Percentiles rank a stretch among this genome's conserved stretches.
Conservation (phyloP, 2,888 invertebrate genomes). For the Pachydiplax longipennis region DNA sequence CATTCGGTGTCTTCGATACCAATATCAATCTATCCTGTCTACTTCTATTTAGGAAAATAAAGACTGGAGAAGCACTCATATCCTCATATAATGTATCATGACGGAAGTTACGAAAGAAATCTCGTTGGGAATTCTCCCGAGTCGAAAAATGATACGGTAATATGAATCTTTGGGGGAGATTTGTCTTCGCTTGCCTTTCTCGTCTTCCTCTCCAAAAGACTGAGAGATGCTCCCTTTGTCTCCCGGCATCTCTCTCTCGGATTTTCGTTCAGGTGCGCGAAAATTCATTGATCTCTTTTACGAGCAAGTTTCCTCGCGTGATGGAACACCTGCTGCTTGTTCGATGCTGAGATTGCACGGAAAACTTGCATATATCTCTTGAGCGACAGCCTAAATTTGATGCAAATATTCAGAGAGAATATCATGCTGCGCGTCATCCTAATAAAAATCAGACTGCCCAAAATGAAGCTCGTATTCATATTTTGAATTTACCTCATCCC, state of each 20-base stretch:
- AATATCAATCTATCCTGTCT: background rate
- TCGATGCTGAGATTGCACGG: too few species aligned
- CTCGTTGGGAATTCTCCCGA: background rate
- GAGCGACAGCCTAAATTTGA: too few species aligned
- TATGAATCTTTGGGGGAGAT: background rate
- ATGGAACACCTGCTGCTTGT: too few species aligned
- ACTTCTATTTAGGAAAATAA: background rate
- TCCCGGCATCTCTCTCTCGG: background rate
- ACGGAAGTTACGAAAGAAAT: background rate
- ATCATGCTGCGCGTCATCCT: too few species aligned
- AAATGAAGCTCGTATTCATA: too few species aligned
- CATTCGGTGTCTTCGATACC: background rate
- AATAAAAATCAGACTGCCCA: too few species aligned
- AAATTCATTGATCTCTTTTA: too few species aligned
- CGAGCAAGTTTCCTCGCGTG: too few species aligned
- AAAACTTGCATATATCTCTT: too few species aligned
- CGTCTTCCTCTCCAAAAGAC: background rate
- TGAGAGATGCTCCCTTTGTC: background rate
- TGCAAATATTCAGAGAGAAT: too few species aligned
- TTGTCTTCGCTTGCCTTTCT: background rate
- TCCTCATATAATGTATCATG: background rate
- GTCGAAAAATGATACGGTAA: constrained; percentile 7
- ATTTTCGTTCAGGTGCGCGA: background rate
- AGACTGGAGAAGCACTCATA: background rate
- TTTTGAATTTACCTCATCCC: too few species aligned